Base-by-base conservation (phyloP, 2,888 invertebrate genomes). In the Colostygia pectinataria region DNA sequence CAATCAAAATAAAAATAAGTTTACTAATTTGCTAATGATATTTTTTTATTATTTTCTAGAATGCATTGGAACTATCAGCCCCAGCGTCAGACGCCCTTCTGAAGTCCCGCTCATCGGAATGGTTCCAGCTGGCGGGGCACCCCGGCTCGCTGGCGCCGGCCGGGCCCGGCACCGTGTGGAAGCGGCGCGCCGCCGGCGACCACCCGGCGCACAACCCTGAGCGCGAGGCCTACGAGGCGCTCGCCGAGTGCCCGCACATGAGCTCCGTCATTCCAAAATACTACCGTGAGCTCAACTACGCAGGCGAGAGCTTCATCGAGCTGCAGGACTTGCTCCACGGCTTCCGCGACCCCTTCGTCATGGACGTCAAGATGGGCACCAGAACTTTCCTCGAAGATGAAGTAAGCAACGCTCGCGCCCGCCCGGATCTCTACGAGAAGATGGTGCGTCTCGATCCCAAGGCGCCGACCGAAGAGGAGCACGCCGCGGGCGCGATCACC, bases 361-460 rank as follows among this genome's bases (percentile, higher is more conserved):
- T 99, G 94, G 99, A 99, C 81, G 95, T 99, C 53, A 99, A 99
- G 91, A 96, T 99, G 93, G 99, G 99, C 31, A 96, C 96, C 1
- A 93, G 98, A 69, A 99, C 99, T 12, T 99, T 99, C 83, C 92
- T 98, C 27, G 99, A 99, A 83, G 95, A 95, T 1, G 99, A 99
- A 91, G 99, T 99, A 28, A 94, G 94, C 72, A 99, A 98, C 74
- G 94, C 93, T 14, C 93, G 93, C 32, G 94, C 96, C 10, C 92
- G 99, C 37, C 74, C 92, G 2, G 99, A 99, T 85, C 91, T 99
- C 24, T 99, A 98, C 80, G 94, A 97, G 65, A 99, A 99, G 91
- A 99, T 99, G 98, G 92, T 98, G 27, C 94, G 95, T 4, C 93
- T 99, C 9, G 98, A 99, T 78, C 95, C 96, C 0, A 91, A 83